A percentile compares a stretch with the other conserved stretches of the same genome.
Conservation (phyloP, 2,113 vertebrate genomes). For the Pimephales promelas region DNA sequence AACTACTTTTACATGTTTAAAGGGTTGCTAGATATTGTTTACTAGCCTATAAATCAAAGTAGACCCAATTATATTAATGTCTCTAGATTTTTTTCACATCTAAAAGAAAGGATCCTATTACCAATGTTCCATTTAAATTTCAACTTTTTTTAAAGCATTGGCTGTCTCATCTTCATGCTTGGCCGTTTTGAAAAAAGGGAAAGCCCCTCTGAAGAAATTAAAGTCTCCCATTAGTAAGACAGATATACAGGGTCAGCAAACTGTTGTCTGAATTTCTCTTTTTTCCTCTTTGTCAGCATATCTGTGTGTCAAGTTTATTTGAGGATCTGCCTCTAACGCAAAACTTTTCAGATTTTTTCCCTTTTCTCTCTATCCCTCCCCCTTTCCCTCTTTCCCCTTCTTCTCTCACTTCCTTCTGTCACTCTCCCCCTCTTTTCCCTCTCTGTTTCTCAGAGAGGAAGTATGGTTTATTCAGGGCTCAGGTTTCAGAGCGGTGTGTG, state of each 20-base stretch:
- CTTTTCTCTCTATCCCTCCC: slow-evolving; percentile 52
- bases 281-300: slow-evolving; percentile 78
- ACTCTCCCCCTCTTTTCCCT: slow-evolving; percentile 36
- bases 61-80: not conserved
- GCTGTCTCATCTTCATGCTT: not conserved
- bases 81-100: not conserved
- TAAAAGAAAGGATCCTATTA: not conserved
- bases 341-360: slow-evolving; percentile 63
- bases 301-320: slow-evolving; percentile 72
- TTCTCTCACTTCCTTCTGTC: not conserved
- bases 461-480: slow-evolving; percentile 74
- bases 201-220: slow-evolving; percentile 15
- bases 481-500: slow-evolving; percentile 68
- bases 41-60: not conserved
- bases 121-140: not conserved
- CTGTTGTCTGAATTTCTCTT: slow-evolving; percentile 67
- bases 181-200: not conserved
- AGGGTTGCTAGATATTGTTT: not conserved
- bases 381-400: slow-evolving; percentile 42
- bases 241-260: slow-evolving; percentile 59
- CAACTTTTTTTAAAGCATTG: not conserved
- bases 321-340: slow-evolving; percentile 77
- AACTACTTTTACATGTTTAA: too few relatives aligned
- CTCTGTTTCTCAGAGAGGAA: slow-evolving; percentile 63
- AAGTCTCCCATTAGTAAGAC: slow-evolving; percentile 2